phyloP scores from a whole-genome alignment of 2,888 invertebrate species.

The Macrosiphum euphorbiae region DNA sequence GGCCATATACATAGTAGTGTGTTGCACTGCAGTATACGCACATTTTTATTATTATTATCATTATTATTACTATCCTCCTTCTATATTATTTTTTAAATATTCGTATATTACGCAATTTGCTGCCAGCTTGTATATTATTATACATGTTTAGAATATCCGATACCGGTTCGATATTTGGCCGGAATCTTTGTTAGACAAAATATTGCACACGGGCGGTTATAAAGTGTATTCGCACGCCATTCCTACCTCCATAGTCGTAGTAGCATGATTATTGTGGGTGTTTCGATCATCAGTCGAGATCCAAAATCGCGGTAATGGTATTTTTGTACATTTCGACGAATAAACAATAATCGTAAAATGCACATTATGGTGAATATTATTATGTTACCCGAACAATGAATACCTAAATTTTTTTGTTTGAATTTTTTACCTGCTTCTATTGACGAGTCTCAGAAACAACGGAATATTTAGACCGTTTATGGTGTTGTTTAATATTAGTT shows the following conservation, averaged over 20 bases:
- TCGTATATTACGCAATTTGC: background rate
- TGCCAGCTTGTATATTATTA: background rate
- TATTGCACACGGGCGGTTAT: background rate
- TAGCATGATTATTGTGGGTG: background rate
- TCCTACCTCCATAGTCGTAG: background rate
- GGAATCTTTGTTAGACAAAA: background rate
- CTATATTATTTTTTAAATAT: background rate
- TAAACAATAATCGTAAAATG: slow-evolving; percentile 20
- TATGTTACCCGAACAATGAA: background rate
- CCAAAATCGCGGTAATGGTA: background rate
- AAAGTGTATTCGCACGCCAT: background rate
- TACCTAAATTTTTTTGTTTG: background rate
- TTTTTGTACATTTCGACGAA: background rate
- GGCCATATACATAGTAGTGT: background rate
- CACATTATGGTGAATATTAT: background rate
- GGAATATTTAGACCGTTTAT: background rate
- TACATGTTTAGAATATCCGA: background rate
- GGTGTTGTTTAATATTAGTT: background rate
- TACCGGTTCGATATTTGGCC: slow-evolving; percentile 13
- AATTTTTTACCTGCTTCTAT: background rate
- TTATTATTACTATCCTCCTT: background rate
- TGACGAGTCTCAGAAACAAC: background rate
- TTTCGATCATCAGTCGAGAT: slow-evolving; percentile 11
- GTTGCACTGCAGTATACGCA: background rate
- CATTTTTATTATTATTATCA: background rate